Evolutionary conservation across 2,888 invertebrate species (phyloP), one percentile per base, ranked within the genome.

Genomic region (Agrochola lota): DNA sequence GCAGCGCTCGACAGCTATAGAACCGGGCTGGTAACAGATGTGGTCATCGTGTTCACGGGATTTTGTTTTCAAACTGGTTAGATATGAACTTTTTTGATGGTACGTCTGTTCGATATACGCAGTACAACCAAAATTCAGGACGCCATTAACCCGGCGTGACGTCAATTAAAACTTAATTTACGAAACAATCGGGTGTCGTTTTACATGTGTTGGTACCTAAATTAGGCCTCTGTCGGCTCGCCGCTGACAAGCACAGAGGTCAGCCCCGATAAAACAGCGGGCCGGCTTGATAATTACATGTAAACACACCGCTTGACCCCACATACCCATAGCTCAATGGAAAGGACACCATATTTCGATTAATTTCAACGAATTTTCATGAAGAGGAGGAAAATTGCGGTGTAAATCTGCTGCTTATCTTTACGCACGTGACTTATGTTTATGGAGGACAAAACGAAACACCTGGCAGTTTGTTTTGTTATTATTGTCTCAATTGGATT

Each of bases 201-300:
- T 91, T 90, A 90, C 90, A 90, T 91, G 89, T 89, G 88, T 69
- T 12, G 57, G n/a, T 90, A 92, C 91, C 89, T 91, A 91, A 94
- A 92, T 93, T 92, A 91, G 91, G 91, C 87, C 91, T 91, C 90
- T 90, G 90, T 88, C 90, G 90, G 89, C 79, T 79, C 74, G 85
- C 84, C 80, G 78, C 83, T 84, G 87, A 88, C 89, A 84, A 75
- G 67, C 82, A 84, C 89, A 86, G 89, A 89, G 92, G 91, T 92
- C 91, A 91, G 83, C 84, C 83, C 82, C 80, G 92, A 93, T 95
- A 95, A 94, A 92, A 91, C 91, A 91, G 90, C 81, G 85, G 77
- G 64, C 89, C 86, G 79, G 64, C 89, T 88, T 91, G 94, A 94
- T 95, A 95, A 94, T 93, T 93, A 92, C 91, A 91, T 93, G 94